Percentiles rank a stretch among this genome's conserved stretches.
Evolutionary conservation across 2,113 vertebrate species (phyloP).

Genomic region (Platysteira castanea): DNA sequence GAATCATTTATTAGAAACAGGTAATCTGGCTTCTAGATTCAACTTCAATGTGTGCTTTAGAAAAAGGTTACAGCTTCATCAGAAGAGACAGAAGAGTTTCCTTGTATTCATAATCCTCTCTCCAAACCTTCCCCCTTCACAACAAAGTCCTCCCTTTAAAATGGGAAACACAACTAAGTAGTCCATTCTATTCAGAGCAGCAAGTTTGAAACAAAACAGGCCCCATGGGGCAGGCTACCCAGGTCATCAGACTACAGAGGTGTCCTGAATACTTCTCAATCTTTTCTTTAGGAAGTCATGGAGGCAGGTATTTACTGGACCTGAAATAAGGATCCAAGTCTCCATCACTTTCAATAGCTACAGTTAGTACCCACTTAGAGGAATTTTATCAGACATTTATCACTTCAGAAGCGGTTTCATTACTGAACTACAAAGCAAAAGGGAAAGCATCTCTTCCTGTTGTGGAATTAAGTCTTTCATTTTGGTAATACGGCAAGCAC

Average conservation of each 20-base stretch:
- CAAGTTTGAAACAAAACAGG: conserved; percentile 7
- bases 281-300: not conserved
- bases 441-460: not conserved
- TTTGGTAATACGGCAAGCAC: not conserved
- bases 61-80: not conserved
- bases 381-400: conserved; percentile 2
- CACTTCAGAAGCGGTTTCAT: not conserved
- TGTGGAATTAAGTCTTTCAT: not conserved
- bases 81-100: not conserved
- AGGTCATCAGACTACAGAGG: not conserved
- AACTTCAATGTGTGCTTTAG: not conserved
- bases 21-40: not conserved
- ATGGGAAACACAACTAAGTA: not conserved
- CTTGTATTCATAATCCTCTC: not conserved
- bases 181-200: not conserved
- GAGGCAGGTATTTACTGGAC: not conserved
- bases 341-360: not conserved
- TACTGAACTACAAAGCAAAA: not conserved
- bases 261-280: not conserved
- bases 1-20: not conserved
- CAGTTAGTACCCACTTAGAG: not conserved
- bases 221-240: not conserved
- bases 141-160: not conserved
- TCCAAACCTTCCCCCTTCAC: not conserved
- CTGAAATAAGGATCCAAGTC: not conserved